phyloP scores from a whole-genome alignment of 1,140 invertebrate genomes.

The fruit fly (Drosophila melanogaster) region DNA sequence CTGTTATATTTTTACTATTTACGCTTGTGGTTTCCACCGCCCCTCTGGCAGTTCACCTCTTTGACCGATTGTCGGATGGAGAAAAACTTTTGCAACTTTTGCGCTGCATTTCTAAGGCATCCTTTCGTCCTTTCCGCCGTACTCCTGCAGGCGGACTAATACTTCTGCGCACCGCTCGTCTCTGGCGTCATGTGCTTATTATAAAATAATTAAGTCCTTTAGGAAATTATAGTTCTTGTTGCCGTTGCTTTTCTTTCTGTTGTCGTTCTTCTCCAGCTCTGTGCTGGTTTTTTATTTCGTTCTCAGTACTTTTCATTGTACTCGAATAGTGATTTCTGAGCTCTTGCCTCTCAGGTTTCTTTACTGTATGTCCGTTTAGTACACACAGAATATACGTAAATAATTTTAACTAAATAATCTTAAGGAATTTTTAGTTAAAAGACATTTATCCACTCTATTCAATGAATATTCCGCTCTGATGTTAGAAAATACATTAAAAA shows the following conservation, averaged over 20 bases:
- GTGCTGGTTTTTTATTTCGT: constrained; percentile 30
- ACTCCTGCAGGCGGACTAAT: constrained; percentile 20
- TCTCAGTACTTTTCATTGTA: constrained; percentile 9
- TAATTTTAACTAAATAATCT: neutral
- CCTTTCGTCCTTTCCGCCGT: constrained; percentile 28
- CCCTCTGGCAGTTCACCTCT: constrained; percentile 15
- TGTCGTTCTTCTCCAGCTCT: constrained; percentile 44
- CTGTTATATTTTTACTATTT: constrained; percentile 72
- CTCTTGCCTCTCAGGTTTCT: constrained; percentile 1
- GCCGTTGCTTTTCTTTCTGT: constrained; percentile 26
- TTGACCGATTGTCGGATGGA: constrained; percentile 59
- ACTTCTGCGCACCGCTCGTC: constrained; percentile 1
- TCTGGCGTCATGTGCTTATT: constrained; percentile 74
- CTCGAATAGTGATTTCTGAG: constrained; percentile 49
- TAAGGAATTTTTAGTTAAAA: neutral
- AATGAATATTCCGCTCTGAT: neutral
- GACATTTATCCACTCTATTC: too few species aligned
- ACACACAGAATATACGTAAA: neutral
- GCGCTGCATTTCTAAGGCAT: constrained; percentile 67
- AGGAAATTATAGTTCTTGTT: constrained; percentile 79
- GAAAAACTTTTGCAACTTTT: constrained; percentile 73
- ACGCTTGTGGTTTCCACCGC: constrained; percentile 26
- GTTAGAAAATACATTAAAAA: neutral
- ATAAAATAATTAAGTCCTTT: constrained; percentile 83
- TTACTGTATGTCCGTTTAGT: constrained; percentile 3